These are phyloP conservation scores for Argyra leucocephala DNA, from an alignment of 2,888 invertebrate species.

Conservation along the genomic window DNA sequence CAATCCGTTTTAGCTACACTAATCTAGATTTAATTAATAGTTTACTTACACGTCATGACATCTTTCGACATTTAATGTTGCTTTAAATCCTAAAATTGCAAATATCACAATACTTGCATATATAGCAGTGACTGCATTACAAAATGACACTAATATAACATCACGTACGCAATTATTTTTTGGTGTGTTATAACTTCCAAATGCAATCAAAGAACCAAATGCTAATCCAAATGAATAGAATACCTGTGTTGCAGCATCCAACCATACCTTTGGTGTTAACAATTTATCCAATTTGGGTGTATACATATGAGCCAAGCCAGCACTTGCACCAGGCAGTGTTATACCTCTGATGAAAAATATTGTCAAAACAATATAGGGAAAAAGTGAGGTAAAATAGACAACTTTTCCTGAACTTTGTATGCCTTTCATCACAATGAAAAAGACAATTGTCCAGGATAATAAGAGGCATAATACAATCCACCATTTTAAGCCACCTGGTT, in stretches of 20 bases:
- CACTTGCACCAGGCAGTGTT: conserved; percentile 75
- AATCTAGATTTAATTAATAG: conserved; percentile 5
- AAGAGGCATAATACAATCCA: conserved; percentile 84
- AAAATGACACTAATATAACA: conserved; percentile 80
- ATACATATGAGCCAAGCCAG: conserved; percentile 82
- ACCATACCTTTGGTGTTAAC: conserved; percentile 80
- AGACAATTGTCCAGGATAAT: conserved; percentile 82
- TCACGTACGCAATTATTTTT: conserved; percentile 92
- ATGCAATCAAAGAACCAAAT: conserved; percentile 90
- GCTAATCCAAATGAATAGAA: conserved; percentile 93
- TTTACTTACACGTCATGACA: conserved; percentile 62
- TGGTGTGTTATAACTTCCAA: conserved; percentile 89
- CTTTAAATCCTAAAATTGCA: conserved; percentile 91
- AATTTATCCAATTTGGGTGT: conserved; percentile 86
- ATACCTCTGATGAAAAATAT: conserved; percentile 89
- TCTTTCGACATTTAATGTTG: conserved; percentile 77
- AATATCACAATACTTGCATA: conserved; percentile 93
- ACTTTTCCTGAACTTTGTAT: conserved; percentile 95
- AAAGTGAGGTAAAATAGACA: conserved; percentile 90
- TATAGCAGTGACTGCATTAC: conserved; percentile 87
- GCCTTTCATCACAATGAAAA: conserved; percentile 92
- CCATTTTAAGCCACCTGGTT: conserved; percentile 78
- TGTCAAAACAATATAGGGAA: conserved; percentile 86
- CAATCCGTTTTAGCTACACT: no score
- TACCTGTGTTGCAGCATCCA: conserved; percentile 93